Percentiles rank a stretch among this genome's conserved stretches.
Evolutionary conservation across 2,113 vertebrate species (phyloP).

Genomic region (Crocuta crocuta): DNA sequence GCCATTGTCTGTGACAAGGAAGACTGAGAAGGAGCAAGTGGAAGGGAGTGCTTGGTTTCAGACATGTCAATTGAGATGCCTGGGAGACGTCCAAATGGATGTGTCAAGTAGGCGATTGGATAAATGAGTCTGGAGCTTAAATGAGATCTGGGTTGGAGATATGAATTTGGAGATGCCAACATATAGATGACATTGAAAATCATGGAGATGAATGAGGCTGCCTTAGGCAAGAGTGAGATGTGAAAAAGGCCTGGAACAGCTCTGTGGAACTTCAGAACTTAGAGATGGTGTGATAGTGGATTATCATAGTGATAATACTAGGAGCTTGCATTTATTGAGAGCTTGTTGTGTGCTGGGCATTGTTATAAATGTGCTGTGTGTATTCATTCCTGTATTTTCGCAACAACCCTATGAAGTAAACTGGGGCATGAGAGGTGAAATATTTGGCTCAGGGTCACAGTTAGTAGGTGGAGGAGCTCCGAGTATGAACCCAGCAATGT

Average conservation of each 20-base stretch:
- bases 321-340: not conserved
- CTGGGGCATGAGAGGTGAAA: not conserved
- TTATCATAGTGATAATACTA: not conserved
- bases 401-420: not conserved
- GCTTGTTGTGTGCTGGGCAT: not conserved
- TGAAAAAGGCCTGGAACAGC: accelerated
- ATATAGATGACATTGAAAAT: slow-evolving; percentile 36
- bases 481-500: not conserved
- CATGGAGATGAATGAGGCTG: slow-evolving; percentile 63
- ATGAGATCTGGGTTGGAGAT: slow-evolving; percentile 60
- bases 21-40: not conserved
- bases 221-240: not conserved
- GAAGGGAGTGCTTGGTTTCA: not conserved
- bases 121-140: slow-evolving; percentile 67
- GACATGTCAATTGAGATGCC: not conserved
- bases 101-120: slow-evolving; percentile 43
- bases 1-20: slow-evolving; percentile 47
- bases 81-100: not conserved
- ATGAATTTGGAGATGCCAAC: slow-evolving; percentile 61
- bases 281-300: not conserved
- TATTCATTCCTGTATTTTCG: slow-evolving; percentile 19
- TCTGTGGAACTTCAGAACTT: not conserved
- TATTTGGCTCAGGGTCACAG: not conserved
- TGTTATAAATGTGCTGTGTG: not conserved
- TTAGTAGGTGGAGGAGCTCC: not conserved